Conservation (phyloP, 2,888 invertebrate species). For the Drosophila prostipennis region DNA sequence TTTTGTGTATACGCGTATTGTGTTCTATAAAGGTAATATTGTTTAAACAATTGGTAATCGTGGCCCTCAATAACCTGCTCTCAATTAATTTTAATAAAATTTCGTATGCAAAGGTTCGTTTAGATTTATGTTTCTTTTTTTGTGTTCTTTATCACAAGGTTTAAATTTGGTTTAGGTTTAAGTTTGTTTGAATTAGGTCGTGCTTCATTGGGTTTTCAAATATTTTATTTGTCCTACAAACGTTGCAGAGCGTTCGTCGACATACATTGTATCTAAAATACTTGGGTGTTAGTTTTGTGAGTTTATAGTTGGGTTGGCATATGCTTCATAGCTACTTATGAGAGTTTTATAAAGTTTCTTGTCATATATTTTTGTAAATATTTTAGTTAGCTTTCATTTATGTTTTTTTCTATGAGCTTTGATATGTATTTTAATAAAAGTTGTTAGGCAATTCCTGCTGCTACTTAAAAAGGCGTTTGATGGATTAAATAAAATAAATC, state of each 20-base stretch:
- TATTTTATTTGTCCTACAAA: constrained; percentile 43
- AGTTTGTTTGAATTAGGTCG: constrained; percentile 44
- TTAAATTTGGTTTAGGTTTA: constrained; percentile 56
- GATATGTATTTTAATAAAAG: constrained; percentile 74
- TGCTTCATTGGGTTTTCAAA: constrained; percentile 19
- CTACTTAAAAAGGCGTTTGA: constrained; percentile 44
- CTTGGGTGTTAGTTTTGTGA: constrained; percentile 53
- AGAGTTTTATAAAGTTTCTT: constrained; percentile 35
- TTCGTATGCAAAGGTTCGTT: constrained; percentile 60
- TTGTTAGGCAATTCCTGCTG: constrained; percentile 71
- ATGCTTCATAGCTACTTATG: constrained; percentile 45
- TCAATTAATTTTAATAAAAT: constrained; percentile 58
- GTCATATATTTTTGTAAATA: constrained; percentile 34
- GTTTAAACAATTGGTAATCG: constrained; percentile 61
- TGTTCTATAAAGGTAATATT: constrained; percentile 51
- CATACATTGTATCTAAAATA: constrained; percentile 74
- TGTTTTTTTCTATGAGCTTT: constrained; percentile 54
- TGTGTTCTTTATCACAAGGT: constrained; percentile 67
- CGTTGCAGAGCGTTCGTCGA: constrained; percentile 34
- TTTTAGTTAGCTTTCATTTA: constrained; percentile 28
- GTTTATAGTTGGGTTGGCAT: constrained; percentile 60
- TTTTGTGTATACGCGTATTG: constrained; percentile 47
- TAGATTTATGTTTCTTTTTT: constrained; percentile 29
- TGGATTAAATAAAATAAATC: neutral
- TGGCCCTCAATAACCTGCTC: constrained; percentile 75